Base-by-base conservation (phyloP, 2,797 vertebrate genomes). In the Smutsia gigantea region DNA sequence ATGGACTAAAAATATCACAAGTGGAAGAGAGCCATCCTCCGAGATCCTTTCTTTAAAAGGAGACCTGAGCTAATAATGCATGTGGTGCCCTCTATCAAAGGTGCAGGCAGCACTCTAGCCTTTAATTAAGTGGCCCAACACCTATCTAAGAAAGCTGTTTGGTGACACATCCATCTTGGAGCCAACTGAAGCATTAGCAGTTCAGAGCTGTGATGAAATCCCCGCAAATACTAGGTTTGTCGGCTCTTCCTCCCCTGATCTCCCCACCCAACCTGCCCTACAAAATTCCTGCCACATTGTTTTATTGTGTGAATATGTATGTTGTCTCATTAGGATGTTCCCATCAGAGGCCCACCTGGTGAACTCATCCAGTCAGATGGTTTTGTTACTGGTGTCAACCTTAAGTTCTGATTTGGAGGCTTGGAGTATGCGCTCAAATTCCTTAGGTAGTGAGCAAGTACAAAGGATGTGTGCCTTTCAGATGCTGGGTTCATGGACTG, bases 371-470 rank as follows among this genome's bases (percentile, higher is more conserved):
- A 69, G 39, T 17, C 34, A 85, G 82, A 79, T 34, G 64, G 87
- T 68, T 94, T 71, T 86, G 57, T 94, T 89, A 78, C 37, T 69
- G 69, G 8, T 84, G 71, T 88, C 89, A 91, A 61, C 64, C 49
- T 59, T 61, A 59, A 94, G 79, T 93, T 87, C 53, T n/a, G 84
- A 89, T 39, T 1, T 78, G 79, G 71, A 95, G 49, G 18, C 66
- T 31, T 88, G 4, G 15, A 42, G 39, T 68, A 49, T 3, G 75
- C 53, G 46, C 31, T 92, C 71, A 57, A 83, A 89, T 86, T 83
- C 34, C 19, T 63, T 78, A 31, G 5, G 1, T 1, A 57, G 51
- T 66, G 42, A 74, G 39, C 1, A 68, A 68, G 42, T 55, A 64
- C 18, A 49, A 42, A 81, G 61, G 83, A 69, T 31, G 42, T 14